Conservation (phyloP, 1,140 invertebrate species). For the Papilio polytes region DNA sequence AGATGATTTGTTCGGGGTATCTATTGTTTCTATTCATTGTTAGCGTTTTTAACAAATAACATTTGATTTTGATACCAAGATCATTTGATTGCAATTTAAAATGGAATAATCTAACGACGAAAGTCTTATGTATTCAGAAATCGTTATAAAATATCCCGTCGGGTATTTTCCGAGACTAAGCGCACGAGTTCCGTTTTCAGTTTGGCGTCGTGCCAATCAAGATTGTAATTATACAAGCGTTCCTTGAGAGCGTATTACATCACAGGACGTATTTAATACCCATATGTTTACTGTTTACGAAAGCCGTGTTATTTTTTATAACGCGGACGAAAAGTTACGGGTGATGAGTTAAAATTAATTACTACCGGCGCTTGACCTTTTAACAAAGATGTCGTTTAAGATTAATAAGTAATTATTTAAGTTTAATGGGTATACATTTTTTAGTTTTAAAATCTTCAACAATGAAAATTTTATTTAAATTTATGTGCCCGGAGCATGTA, state of each 20-base stretch:
- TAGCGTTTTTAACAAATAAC: not conserved
- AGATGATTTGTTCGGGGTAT: too few relatives aligned
- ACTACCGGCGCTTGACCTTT: not conserved
- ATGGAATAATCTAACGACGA: not conserved
- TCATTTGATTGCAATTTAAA: not conserved
- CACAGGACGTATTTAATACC: conserved; percentile 32
- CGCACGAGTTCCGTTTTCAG: conserved; percentile 42
- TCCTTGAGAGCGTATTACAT: conserved; percentile 37
- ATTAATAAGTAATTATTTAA: not conserved
- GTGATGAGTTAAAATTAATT: not conserved
- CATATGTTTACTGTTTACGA: conserved; percentile 33
- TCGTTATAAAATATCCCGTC: conserved; percentile 44
- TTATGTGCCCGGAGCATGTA: not conserved
- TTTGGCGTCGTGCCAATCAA: conserved; percentile 48
- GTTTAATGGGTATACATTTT: not conserved
- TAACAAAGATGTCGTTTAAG: not conserved
- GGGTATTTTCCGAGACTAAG: conserved; percentile 50
- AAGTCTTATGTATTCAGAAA: not conserved
- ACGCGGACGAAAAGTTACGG: not conserved
- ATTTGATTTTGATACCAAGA: not conserved
- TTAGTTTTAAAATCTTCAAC: not conserved
- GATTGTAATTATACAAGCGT: conserved; percentile 43
- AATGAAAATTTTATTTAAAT: not conserved
- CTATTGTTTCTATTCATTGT: too few relatives aligned
- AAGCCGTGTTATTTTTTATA: conserved; percentile 28